Base-by-base conservation (phyloP, 2,888 invertebrate species). In the Scaptomyza flava region DNA sequence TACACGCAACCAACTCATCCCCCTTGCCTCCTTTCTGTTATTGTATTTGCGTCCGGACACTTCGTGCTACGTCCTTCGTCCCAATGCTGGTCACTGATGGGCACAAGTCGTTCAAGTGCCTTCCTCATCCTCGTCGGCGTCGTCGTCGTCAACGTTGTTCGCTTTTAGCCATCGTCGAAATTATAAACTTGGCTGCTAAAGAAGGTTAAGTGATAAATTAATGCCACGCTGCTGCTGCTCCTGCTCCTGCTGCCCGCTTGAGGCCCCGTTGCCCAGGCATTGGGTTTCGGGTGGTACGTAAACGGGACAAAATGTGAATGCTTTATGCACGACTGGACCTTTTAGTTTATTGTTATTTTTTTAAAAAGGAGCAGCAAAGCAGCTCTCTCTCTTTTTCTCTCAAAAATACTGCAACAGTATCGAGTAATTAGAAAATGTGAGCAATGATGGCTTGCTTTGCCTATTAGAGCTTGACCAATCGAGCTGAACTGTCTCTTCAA, bases 121-220 rank as follows among this genome's bases (percentile, higher is more conserved):
- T 66, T 41, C 63, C 34, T 20, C 58, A 34, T 61, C n/a, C 9
- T 8, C 68, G 51, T 9, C 30, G 31, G 59, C 42, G 45, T 66
- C 54, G 57, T 57, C 61, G 60, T 67, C 74, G 52, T 77, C 77
- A 79, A 66, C 68, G 48, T 63, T 69, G 80, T 63, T 68, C 45
- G 54, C 38, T 17, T 48, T 60, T 41, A 41, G 62, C 52, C 72
- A 59, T 46, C 77, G 64, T 78, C 79, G 72, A 83, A 83, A 83
- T 83, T 83, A 88, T 83, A 83, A 87, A 83, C 83, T 87, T 83
- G 86, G 86, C 83, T 82, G 81, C 79, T 87, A 84, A 84, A 82
- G 83, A 86, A 83, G 83, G 83, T 83, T 87, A 83, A 83, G 83
- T 83, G 83, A 83, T 83, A 83, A 83, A 88, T 83, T 83, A 83